These are phyloP conservation scores for Theristicus caerulescens DNA, from an alignment of 2,113 vertebrate species.

Conservation along the genomic window DNA sequence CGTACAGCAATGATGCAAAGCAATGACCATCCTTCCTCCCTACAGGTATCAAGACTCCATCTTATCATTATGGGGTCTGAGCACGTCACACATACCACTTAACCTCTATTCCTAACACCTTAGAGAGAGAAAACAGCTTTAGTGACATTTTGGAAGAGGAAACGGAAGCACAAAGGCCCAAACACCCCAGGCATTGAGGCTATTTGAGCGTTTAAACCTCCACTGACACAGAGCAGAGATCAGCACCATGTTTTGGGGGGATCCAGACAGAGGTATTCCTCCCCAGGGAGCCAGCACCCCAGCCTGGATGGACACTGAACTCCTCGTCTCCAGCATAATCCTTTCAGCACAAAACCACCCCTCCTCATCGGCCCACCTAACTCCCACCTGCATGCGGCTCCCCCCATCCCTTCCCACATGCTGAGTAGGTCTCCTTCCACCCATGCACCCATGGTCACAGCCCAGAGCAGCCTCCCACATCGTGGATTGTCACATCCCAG, in stretches of 20 bases:
- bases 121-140: not conserved
- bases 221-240: not conserved
- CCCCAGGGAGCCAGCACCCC: not conserved
- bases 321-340: not conserved
- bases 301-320: not conserved
- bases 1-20: not conserved
- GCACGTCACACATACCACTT: fast-evolving
- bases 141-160: not conserved
- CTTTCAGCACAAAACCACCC: not conserved
- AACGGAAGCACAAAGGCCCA: not conserved
- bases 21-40: not conserved
- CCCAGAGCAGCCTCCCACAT: not conserved
- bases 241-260: not conserved
- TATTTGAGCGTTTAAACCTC: not conserved
- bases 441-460: not conserved
- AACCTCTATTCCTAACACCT: not conserved
- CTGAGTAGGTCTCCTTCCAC: not conserved
- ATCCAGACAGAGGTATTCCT: not conserved
- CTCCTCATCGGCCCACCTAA: not conserved
- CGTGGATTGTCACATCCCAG: not conserved
- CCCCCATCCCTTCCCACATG: not conserved
- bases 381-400: not conserved
- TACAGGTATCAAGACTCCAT: not conserved
- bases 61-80: not conserved
- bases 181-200: not conserved